A percentile compares a stretch with the other conserved stretches of the same genome.
phyloP scores from a whole-genome alignment of 1,140 invertebrate genomes.

The Hypothenemus hampei region DNA sequence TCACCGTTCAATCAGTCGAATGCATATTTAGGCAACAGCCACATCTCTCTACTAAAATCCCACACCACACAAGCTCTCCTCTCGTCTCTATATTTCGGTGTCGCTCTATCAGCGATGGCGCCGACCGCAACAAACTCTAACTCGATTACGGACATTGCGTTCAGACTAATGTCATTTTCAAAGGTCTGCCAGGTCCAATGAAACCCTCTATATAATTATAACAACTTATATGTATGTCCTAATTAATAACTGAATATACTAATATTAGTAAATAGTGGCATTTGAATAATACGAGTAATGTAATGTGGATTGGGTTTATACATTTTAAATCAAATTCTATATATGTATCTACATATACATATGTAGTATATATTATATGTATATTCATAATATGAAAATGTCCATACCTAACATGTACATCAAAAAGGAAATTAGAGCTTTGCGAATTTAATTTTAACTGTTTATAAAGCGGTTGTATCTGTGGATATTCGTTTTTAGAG shows the following conservation, averaged over 20 bases:
- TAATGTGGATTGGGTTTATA: no score
- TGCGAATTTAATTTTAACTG: no score
- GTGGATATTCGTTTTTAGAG: no score
- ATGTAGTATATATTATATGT: no score
- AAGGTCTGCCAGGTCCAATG: slow-evolving; percentile 6
- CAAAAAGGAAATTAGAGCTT: no score
- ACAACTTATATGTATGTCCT: no score
- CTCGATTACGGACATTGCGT: slow-evolving; percentile 3
- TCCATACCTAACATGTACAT: no score
- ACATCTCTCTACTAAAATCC: neutral
- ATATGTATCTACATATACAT: no score
- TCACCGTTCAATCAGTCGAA: neutral
- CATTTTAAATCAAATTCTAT: no score
- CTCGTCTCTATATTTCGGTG: no score
- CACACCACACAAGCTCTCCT: neutral
- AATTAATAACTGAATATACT: neutral
- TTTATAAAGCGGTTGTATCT: no score
- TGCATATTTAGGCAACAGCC: neutral
- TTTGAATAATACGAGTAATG: neutral
- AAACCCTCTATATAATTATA: slow-evolving; percentile 1
- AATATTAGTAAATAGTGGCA: neutral
- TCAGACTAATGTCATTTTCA: slow-evolving; percentile 5
- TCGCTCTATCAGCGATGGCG: neutral
- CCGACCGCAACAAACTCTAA: slow-evolving; percentile 8
- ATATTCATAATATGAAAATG: no score